Evolutionary conservation across 2,888 invertebrate species (phyloP).

Genomic region (Mythimna pallens): DNA sequence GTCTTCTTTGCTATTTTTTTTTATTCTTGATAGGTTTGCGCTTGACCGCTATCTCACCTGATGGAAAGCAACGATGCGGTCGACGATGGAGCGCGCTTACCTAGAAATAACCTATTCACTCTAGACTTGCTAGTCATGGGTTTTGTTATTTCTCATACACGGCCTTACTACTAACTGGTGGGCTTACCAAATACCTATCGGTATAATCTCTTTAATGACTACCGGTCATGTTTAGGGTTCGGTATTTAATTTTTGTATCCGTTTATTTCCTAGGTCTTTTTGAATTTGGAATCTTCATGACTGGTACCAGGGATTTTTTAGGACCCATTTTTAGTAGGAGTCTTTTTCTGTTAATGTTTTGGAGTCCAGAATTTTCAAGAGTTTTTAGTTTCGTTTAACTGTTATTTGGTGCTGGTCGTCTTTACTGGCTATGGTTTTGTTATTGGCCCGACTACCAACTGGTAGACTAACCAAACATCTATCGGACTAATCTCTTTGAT

Average conservation of each 20-base stretch:
- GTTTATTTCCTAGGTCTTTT: background rate
- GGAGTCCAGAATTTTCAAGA: background rate
- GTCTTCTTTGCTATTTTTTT: no score
- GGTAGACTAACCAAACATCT: slow-evolving; percentile 71
- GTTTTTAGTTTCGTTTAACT: background rate
- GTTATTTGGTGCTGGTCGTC: background rate
- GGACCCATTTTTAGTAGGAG: slow-evolving; percentile 1
- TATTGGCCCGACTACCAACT: slow-evolving; percentile 65
- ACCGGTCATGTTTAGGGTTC: slow-evolving; percentile 71
- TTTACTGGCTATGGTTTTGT: no score
- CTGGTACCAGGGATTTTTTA: background rate
- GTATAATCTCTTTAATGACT: slow-evolving; percentile 77
- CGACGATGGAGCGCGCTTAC: no score
- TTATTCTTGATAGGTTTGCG: no score
- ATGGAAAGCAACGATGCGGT: no score
- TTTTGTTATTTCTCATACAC: slow-evolving; percentile 47
- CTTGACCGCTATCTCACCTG: no score
- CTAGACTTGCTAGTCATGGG: no score
- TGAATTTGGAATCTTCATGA: background rate
- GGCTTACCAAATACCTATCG: slow-evolving; percentile 73
- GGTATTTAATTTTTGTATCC: background rate
- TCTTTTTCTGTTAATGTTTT: background rate
- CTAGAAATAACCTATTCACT: no score
- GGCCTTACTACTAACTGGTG: slow-evolving; percentile 69
- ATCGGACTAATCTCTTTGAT: slow-evolving; percentile 74